A percentile compares a stretch with the other conserved stretches of the same genome.
phyloP scores from a whole-genome alignment of 2,888 invertebrate species.

The Synergus gifuensis region DNA sequence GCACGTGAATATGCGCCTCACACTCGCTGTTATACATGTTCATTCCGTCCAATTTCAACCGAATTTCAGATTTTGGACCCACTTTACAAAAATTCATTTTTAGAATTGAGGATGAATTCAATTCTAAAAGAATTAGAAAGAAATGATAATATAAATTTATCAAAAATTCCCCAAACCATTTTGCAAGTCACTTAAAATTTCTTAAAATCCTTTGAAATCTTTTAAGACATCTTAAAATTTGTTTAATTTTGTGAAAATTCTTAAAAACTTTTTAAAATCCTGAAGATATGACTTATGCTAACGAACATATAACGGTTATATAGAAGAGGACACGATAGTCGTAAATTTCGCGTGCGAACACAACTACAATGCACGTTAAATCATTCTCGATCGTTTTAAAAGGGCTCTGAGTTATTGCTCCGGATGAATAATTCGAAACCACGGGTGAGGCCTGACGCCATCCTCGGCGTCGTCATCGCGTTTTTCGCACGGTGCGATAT shows the following conservation, averaged over 20 bases:
- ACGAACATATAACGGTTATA: constrained; percentile 29
- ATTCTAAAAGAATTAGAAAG: background rate
- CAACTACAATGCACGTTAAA: constrained; percentile 49
- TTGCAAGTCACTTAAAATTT: too few relatives aligned
- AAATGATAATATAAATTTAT: background rate
- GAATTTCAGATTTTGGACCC: background rate
- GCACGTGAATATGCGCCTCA: constrained; percentile 29
- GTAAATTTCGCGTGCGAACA: constrained; percentile 48
- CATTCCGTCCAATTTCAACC: background rate
- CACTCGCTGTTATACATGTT: constrained; percentile 3
- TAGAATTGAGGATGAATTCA: background rate
- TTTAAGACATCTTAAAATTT: too few relatives aligned
- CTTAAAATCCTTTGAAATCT: too few relatives aligned
- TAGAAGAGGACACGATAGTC: constrained; percentile 31
- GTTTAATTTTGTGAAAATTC: too few relatives aligned
- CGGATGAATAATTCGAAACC: constrained; percentile 42
- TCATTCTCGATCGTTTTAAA: constrained; percentile 49
- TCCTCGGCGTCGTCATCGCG: constrained; percentile 3
- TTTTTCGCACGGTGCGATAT: constrained; percentile 36
- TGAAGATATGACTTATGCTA: background rate
- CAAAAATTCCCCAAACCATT: too few relatives aligned
- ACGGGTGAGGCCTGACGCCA: constrained; percentile 32
- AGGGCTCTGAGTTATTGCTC: constrained; percentile 51
- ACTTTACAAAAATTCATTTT: background rate
- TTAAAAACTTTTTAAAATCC: too few relatives aligned